Base-by-base conservation (phyloP, 2,797 vertebrate species). In the Eospalax fontanierii region DNA sequence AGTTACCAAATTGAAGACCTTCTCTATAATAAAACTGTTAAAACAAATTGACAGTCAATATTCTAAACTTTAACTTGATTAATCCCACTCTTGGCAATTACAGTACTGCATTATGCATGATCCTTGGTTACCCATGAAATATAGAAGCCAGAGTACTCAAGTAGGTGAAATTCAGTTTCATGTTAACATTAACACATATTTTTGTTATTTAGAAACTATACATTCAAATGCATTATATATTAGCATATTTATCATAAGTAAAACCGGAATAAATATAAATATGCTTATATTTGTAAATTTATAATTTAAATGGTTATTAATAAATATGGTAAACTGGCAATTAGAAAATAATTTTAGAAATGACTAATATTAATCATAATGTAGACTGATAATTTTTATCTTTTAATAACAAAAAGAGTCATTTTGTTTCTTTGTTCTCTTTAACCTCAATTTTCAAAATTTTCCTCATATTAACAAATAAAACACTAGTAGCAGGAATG, bases 51-150 rank as follows among this genome's bases (percentile, higher is more conserved):
- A 95, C 89, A 87, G 89, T 84, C 82, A 94, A 90, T 93, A 94
- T 89, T 95, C n/a, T 76, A 94, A 95, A 95, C 40, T 96, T 93
- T 93, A 97, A 93, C 61, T 91, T 97, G 91, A 94, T 93, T 97
- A 95, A 96, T 95, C 26, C 12, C 83, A 50, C 63, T 95, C 26
- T 90, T 93, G 92, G 78, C 40, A 96, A 78, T 90, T 87, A 21
- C 22, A 15, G 6, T 79, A 33, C 76, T 95, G 75, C 33, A 78
- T 96, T 95, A 92, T 94, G 57, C 87, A 85, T 91, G 33, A 95
- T 70, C 1, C 4, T 90, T 66, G 14, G 33, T 66, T 94, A 38
- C 43, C 54, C 85, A 59, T 76, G 46, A 90, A 95, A 28, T 40
- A 96, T 95, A 88, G 35, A 70, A 2, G 22, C 70, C 59, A 82